phyloP scores from a whole-genome alignment of 1,140 invertebrate genomes.

The Luehdorfia chinensis region DNA sequence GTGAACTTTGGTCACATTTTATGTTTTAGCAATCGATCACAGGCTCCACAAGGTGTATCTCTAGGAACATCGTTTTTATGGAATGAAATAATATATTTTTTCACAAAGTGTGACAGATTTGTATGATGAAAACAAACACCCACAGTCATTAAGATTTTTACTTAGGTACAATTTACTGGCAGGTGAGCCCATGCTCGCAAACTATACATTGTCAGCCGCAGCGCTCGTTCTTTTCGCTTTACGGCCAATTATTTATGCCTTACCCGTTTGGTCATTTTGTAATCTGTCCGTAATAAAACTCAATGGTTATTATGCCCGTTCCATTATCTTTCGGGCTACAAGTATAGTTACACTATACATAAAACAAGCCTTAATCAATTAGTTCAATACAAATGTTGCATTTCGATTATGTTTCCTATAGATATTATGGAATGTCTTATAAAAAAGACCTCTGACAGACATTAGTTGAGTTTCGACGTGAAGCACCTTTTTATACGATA shows the following conservation, averaged over 20 bases:
- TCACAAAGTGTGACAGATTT: too few species aligned
- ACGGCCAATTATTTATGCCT: conserved; percentile 58
- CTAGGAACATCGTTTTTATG: too few species aligned
- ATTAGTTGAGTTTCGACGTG: too few species aligned
- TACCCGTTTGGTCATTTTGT: conserved; percentile 55
- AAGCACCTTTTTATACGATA: conserved; percentile 22
- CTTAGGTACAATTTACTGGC: conserved; percentile 4
- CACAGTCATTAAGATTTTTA: too few species aligned
- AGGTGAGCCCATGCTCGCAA: conserved; percentile 20
- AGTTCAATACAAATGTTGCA: conserved; percentile 13
- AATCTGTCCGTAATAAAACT: conserved; percentile 63
- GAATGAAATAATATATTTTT: too few species aligned
- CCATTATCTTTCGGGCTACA: conserved; percentile 45
- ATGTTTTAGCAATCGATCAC: too few species aligned
- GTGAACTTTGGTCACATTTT: too few species aligned
- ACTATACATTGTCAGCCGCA: conserved; percentile 50
- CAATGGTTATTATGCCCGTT: conserved; percentile 56
- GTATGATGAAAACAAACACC: too few species aligned
- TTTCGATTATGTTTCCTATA: neutral
- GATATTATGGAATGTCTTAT: too few species aligned
- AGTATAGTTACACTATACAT: conserved; percentile 38
- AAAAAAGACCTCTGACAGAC: too few species aligned
- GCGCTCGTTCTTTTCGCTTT: conserved; percentile 51
- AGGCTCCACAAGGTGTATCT: too few species aligned
- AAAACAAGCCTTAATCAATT: conserved; percentile 21